Evolutionary conservation across 2,113 vertebrate species (phyloP), one percentile per base, ranked within the genome.

Genomic region (Tachysurus fulvidraco): DNA sequence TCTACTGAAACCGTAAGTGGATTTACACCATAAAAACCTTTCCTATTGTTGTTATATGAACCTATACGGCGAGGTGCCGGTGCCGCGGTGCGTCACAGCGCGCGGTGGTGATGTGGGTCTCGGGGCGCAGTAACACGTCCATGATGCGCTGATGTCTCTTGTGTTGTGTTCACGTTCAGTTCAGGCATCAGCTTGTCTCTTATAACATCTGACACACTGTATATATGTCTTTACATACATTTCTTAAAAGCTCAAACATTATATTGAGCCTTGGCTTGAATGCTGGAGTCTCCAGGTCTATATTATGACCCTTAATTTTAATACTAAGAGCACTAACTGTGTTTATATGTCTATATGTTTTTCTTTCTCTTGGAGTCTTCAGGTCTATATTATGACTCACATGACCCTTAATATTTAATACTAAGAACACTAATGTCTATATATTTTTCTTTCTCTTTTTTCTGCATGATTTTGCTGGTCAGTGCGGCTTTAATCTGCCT

Each of bases 1-100:
- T 83, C 84, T 36, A 52, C 89, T 28, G 81, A 86, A 82, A 84
- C 84, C 55, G 89, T 90, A 86, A 90, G 89, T 90, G 77, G 28
- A 80, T 13, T 57, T 2, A 5, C 5, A 69, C 36, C 41, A 23
- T 12, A 44, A 14, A 67, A 30, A 2, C 2, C 8, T 30, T 13
- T 44, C 9, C 41, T 41, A 9, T 73, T 23, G 19, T 12, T 14
- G 12, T 28, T 28, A 30, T 16, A 19, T n/a, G 12, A 3, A 36
- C 36, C 36, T 36, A 36, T 36, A 36, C 36, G 2, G 36, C 36
- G 36, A 36, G 36, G 36, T 36, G 36, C 36, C 36, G 36, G 36
- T 36, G 36, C 36, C 1, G 36, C 36, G 36, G 36, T 36, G 36
- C 36, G 36, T 36, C 36, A 36, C 36, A 36, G 36, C 36, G 36